Evolutionary conservation across 2,113 vertebrate species (phyloP).

Genomic region (Pogonocichla stellata): DNA sequence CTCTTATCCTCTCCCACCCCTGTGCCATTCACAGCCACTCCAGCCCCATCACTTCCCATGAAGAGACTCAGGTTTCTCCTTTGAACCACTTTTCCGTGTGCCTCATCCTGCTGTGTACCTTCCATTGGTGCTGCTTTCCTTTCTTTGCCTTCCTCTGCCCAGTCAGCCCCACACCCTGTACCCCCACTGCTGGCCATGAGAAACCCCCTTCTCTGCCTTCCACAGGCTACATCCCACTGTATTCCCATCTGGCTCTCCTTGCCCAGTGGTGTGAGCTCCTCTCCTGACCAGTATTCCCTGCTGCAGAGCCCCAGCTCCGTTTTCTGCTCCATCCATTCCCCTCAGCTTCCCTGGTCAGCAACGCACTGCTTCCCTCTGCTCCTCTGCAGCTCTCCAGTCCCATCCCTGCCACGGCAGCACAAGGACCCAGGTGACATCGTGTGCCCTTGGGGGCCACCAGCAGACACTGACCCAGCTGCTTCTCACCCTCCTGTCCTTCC

Average conservation of each 20-base stretch:
- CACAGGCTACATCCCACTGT: fast-evolving
- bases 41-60: neutral
- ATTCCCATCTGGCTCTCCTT: neutral
- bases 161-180: neutral
- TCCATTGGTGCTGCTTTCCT: neutral
- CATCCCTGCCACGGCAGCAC: neutral
- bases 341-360: neutral
- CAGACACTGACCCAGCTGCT: neutral
- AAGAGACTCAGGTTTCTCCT: neutral
- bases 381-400: neutral
- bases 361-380: neutral
- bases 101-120: neutral
- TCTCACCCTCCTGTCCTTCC: neutral
- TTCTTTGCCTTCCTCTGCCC: neutral
- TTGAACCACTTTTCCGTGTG: fast-evolving
- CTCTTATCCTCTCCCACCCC: neutral
- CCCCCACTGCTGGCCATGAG: fast-evolving
- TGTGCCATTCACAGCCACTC: fast-evolving
- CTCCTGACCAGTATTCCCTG: neutral
- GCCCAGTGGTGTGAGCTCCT: fast-evolving
- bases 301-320: neutral
- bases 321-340: slow-evolving; percentile 1
- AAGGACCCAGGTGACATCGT: fast-evolving
- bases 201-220: neutral
- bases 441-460: neutral